Evolutionary conservation across 2,113 vertebrate genomes (phyloP), one percentile per base, ranked within the genome.

Genomic region (Calypte anna): DNA sequence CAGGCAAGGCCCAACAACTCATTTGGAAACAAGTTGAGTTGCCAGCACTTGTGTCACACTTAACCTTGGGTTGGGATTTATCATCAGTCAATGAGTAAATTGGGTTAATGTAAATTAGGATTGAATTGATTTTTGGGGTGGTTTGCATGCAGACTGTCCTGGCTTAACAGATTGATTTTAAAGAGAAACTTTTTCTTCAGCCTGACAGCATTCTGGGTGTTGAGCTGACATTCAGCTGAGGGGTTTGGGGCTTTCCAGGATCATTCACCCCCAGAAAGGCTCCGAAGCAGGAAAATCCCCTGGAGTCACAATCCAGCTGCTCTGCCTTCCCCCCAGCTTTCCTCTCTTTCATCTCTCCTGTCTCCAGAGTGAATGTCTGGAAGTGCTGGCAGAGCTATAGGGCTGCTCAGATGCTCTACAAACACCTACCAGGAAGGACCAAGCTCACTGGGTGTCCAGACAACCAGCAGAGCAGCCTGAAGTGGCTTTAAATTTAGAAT

Each of bases 51-150:
- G 82, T 93, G 90, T 93, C 90, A 53, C 78, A 8, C 54, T 87
- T 95, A 85, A 86, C 91, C 94, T 96, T 89, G 87, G 50, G 16
- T 91, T 82, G 0, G 30, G 96, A 96, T 94, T 94, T 82, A 91
- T 96, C 76, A 67, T 64, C 90, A 72, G 62, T 33, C 64, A 51
- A 21, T 79, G 93, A 95, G 87, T 84, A 78, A 75, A 87, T 69
- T 24, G 87, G 87, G 90, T 83, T 59, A 2, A 82, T 96, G 94
- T 70, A 89, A 94, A 96, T 95, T 18, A 94, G 87, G 81, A 46
- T 55, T 46, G 91, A 44, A 95, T 91, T 78, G 94, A 95, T 95
- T 86, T 53, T 24, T 21, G 40, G 86, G 86, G 94, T 55, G 89
- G 73, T 40, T 93, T 73, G 4, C 25, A 5, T 12, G 51, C 67